These are phyloP conservation scores for Aphis craccivora DNA, from an alignment of 1,140 invertebrate species.

Conservation along the genomic window DNA sequence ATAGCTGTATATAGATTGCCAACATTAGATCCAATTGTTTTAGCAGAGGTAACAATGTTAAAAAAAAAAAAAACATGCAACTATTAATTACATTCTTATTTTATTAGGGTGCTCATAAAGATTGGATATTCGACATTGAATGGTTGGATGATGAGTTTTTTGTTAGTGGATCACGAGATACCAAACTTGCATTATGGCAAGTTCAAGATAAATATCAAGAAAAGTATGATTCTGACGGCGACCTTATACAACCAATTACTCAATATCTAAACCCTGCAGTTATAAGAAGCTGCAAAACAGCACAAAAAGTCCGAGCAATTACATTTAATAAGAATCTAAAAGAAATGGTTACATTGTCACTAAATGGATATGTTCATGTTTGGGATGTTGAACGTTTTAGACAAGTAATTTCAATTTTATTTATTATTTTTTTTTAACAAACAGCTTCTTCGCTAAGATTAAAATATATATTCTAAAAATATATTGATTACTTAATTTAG, in stretches of 20 bases:
- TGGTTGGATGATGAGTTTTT: conserved; percentile 97
- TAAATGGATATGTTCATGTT: conserved; percentile 90
- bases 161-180: conserved; percentile 91
- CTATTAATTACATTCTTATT: background rate
- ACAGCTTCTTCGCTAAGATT: background rate
- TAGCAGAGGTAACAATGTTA: conserved; percentile 77
- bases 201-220: conserved; percentile 70
- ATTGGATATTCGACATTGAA: conserved; percentile 95
- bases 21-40: conserved; percentile 90
- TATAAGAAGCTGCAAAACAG: conserved; percentile 76
- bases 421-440: background rate
- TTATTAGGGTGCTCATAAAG: conserved; percentile 75
- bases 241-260: conserved; percentile 50
- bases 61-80: background rate
- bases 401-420: conserved; percentile 67
- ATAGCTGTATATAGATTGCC: conserved; percentile 92
- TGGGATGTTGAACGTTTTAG: conserved; percentile 87
- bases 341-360: conserved; percentile 89
- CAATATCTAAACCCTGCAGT: conserved; percentile 73
- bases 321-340: conserved; percentile 85
- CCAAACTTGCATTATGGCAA: conserved; percentile 81
- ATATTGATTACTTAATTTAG: background rate
- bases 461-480: background rate
- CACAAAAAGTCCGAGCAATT: conserved; percentile 85
- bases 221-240: conserved; percentile 49